Conservation (phyloP, 2,113 vertebrate genomes). For the Eolophus roseicapilla region DNA sequence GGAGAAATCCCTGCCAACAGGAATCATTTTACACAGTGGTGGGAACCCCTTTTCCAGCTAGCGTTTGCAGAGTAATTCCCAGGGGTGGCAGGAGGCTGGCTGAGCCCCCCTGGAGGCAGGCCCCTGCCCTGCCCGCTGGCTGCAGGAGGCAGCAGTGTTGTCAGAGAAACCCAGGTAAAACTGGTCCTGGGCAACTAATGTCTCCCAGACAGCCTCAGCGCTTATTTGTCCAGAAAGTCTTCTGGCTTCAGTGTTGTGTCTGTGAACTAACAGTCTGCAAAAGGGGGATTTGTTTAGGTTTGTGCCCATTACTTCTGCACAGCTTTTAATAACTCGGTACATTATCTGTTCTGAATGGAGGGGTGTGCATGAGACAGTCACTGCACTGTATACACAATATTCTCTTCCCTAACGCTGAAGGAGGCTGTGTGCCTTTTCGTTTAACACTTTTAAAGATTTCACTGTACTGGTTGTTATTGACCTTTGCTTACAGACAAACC, state of each 20-base stretch:
- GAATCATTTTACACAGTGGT: not conserved
- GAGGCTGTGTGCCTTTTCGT: not conserved
- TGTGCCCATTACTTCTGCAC: not conserved
- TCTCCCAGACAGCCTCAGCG: not conserved
- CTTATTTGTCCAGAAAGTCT: not conserved
- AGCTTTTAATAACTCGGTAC: accelerated
- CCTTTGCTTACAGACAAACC: not conserved
- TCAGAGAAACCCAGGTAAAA: not conserved
- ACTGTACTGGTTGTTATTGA: not conserved
- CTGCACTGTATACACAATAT: not conserved
- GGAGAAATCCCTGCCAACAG: not conserved
- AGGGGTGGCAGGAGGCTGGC: not conserved
- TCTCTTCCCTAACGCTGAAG: not conserved
- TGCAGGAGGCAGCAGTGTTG: conserved; percentile 43
- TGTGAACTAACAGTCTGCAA: not conserved
- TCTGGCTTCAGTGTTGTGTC: not conserved
- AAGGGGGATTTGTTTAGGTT: not conserved
- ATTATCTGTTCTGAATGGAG: accelerated
- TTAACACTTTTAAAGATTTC: not conserved
- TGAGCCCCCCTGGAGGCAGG: not conserved
- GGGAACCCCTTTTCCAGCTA: not conserved
- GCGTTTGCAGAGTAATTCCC: accelerated
- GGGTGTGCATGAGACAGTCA: not conserved
- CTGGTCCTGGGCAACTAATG: not conserved
- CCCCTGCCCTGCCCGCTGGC: not conserved